Evolutionary conservation across 2,888 invertebrate genomes (phyloP), one percentile per base, ranked within the genome.

Genomic region (Ophioninae sp.): DNA sequence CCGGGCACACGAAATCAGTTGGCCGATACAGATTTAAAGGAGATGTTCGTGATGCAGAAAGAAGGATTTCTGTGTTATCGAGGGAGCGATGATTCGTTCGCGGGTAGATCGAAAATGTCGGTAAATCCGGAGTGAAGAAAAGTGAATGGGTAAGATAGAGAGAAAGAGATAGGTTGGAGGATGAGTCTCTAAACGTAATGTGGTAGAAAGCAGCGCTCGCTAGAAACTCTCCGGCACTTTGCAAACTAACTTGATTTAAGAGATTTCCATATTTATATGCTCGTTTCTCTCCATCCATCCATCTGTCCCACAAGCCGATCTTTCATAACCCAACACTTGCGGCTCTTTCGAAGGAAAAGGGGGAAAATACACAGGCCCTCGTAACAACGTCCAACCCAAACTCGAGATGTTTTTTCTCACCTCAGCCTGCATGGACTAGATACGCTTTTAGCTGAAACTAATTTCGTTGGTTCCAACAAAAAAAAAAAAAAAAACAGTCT

Each of bases 211-310:
- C 39, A 73, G 71, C 61, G 80, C 81, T 63, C 81, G 73, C 82
- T 73, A 80, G 82, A 85, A 82, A 83, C 83, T 85, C 79, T 73
- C 82, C 78, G 82, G 83, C 85, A 85, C 86, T 86, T 85, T 85
- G 79, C 82, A 79, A 85, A 86, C 83, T 90, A 89, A 90, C 89
- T 88, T 88, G 89, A 90, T 90, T 89, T 88, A 86, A 86, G 72
- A 88, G 90, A 90, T 90, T 89, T 89, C 88, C 90, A 90, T 90
- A 90, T 90, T 90, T 90, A 90, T 90, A 88, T 87, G 87, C 77
- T 72, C 84, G 76, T 79, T 67, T 78, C 79, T 71, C 20, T 69
- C 81, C 85, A 78, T 79, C 86, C 82, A 82, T 85, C 82, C 81
- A 73, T 81, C 78, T 79, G 82, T 81, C 82, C 81, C 67, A 79